Evolutionary conservation across 2,888 invertebrate genomes (phyloP), one percentile per base, ranked within the genome.

Genomic region (Melinaea menophilus): DNA sequence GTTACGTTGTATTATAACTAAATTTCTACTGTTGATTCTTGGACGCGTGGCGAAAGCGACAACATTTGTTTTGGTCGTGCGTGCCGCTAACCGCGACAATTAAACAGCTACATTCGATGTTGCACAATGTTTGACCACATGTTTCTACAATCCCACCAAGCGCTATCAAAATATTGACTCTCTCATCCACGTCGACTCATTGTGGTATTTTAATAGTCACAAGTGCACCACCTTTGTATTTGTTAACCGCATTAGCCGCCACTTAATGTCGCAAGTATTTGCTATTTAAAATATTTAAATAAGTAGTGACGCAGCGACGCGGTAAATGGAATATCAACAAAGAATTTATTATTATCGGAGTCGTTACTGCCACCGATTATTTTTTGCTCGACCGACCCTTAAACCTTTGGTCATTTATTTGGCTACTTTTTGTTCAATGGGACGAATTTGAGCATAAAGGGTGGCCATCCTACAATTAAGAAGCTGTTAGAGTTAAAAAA

Each of bases 71-170:
- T 82, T 77, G 77, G 67, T 68, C 68, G 73, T 69, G 74, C 78
- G 81, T 78, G 81, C 79, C 79, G 79, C 73, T 67, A 75, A 69
- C 83, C 79, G 75, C 79, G 72, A 70, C 80, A 78, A 82, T 83
- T 82, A 84, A 86, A 82, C 79, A 79, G 72, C 77, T 75, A 75
- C 76, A 79, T 74, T 66, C 70, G 72, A 73, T 73, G 75, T 89
- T 89, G 86, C 90, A 83, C 85, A 90, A 90, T 88, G 80, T 90
- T 89, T 89, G 82, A 85, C 84, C 90, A 88, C 84, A 88, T 88
- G 88, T 88, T 85, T 80, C 81, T 76, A 83, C 75, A 78, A 79
- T 76, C 78, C 72, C 71, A 83, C 82, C 88, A 84, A 85, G 84
- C 76, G 72, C 86, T 87, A 89, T 86, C 88, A 90, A 82, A 90